phyloP scores from a whole-genome alignment of 2,113 vertebrate species.

The Myotis yumanensis region DNA sequence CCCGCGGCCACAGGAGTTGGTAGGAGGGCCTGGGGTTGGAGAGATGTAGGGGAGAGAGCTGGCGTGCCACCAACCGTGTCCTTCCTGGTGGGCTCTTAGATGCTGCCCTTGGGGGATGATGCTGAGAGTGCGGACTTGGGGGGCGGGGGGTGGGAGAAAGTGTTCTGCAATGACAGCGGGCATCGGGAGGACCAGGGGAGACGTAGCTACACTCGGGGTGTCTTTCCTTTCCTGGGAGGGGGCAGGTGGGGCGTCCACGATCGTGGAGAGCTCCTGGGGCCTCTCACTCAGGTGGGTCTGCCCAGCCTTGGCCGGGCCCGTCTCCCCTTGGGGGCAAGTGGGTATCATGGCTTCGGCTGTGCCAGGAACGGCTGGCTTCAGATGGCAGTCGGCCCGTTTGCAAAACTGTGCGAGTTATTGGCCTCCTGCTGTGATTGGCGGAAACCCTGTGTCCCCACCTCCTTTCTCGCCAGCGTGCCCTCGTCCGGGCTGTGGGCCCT shows the following conservation, averaged over 20 bases:
- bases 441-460: not conserved
- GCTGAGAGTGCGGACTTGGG: not conserved
- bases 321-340: not conserved
- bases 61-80: not conserved
- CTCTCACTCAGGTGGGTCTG: not conserved
- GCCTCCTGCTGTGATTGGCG: not conserved
- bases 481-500: rapidly evolving
- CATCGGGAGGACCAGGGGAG: not conserved
- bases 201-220: not conserved
- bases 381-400: not conserved
- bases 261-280: rapidly evolving
- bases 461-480: not conserved
- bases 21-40: not conserved
- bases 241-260: not conserved
- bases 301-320: rapidly evolving
- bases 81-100: not conserved
- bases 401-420: not conserved
- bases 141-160: not conserved
- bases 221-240: not conserved
- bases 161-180: rapidly evolving
- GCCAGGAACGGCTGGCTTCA: not conserved
- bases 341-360: rapidly evolving
- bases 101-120: not conserved
- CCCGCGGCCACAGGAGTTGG: not conserved
- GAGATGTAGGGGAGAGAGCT: not conserved